These are phyloP conservation scores for Calameuta filiformis DNA, from an alignment of 2,888 invertebrate species.

Conservation along the genomic window DNA sequence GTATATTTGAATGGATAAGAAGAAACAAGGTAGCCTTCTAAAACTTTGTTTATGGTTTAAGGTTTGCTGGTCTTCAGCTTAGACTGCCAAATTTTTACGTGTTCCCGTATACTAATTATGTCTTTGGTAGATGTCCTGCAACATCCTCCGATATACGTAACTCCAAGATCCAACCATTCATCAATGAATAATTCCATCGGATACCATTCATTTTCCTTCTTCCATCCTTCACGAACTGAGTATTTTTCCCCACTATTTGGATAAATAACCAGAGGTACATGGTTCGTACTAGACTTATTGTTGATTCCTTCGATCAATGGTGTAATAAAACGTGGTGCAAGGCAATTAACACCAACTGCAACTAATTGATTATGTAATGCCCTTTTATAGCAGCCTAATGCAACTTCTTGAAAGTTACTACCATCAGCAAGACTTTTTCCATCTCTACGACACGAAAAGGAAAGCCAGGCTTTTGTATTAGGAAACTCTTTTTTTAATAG, in stretches of 20 bases:
- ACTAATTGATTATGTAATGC: conserved; percentile 77
- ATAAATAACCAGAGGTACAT: conserved; percentile 85
- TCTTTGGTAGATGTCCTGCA: conserved; percentile 89
- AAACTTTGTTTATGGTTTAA: neutral
- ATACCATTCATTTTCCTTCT: conserved; percentile 72
- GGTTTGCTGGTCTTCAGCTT: neutral
- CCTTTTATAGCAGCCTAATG: conserved; percentile 73
- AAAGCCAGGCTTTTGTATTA: conserved; percentile 83
- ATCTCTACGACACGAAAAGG: conserved; percentile 84
- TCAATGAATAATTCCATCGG: conserved; percentile 79
- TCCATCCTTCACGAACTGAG: conserved; percentile 73
- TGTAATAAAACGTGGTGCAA: conserved; percentile 75
- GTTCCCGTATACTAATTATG: conserved; percentile 77
- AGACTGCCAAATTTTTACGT: conserved; percentile 68
- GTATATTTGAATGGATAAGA: neutral
- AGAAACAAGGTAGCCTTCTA: neutral
- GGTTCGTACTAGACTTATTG: conserved; percentile 65
- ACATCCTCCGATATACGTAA: conserved; percentile 90
- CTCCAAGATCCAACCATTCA: conserved; percentile 86
- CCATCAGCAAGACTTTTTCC: conserved; percentile 79
- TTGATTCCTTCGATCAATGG: conserved; percentile 72
- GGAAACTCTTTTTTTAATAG: conserved; percentile 81
- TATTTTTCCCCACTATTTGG: conserved; percentile 93
- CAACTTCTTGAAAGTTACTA: conserved; percentile 81
- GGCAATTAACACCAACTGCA: conserved; percentile 92